phyloP scores from a whole-genome alignment of 1,140 invertebrate genomes.

The Lethocerus indicus region DNA sequence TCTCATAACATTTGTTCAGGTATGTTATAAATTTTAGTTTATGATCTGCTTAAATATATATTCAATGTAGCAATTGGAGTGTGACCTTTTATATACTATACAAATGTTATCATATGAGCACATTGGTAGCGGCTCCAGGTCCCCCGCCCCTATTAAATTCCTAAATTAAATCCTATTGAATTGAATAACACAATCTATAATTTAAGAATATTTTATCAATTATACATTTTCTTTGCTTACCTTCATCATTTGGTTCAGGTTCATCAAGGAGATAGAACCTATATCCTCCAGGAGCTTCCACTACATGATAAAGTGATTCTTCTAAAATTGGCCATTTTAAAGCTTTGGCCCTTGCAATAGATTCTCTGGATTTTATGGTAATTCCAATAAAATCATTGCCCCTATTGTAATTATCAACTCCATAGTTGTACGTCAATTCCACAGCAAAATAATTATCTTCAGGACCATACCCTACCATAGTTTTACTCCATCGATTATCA shows the following conservation, averaged over 20 bases:
- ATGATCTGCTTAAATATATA: no score
- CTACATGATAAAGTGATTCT: conserved; percentile 33
- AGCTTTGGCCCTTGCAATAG: conserved; percentile 49
- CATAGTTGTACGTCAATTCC: conserved; percentile 97
- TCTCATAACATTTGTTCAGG: no score
- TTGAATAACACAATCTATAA: no score
- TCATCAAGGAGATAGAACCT: conserved; percentile 66
- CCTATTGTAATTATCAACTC: conserved; percentile 62
- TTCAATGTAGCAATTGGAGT: no score
- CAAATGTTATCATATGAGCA: no score
- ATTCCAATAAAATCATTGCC: conserved; percentile 84
- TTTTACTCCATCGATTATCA: conserved; percentile 96
- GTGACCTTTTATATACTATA: no score
- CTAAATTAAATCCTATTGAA: no score
- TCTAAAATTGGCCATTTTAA: conserved; percentile 45
- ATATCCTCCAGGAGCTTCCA: conserved; percentile 82
- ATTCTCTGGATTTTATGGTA: conserved; percentile 61
- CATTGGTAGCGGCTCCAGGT: no score
- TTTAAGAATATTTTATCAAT: conserved; percentile 9
- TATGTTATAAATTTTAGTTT: no score
- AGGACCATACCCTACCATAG: conserved; percentile 95
- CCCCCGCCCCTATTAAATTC: no score
- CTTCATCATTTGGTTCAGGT: conserved; percentile 39
- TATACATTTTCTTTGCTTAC: conserved; percentile 24
- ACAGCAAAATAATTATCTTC: conserved; percentile 92